These are phyloP conservation scores for Vimba vimba DNA, from an alignment of 2,113 vertebrate species.

Conservation along the genomic window DNA sequence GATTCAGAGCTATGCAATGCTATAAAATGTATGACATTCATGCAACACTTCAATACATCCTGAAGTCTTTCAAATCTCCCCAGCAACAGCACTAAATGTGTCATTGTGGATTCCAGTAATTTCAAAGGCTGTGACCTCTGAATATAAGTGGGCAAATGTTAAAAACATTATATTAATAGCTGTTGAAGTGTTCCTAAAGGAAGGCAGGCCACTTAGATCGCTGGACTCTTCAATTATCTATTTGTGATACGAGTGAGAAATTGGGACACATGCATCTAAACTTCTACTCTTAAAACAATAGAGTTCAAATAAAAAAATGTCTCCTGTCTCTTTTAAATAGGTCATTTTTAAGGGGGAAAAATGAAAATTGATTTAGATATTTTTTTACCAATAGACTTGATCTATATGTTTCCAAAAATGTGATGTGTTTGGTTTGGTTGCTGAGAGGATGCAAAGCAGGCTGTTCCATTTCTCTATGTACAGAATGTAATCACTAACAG, in stretches of 20 bases:
- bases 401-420: conserved; percentile 3
- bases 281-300: neutral
- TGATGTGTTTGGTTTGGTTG: neutral
- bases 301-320: neutral
- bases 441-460: conserved; percentile 13
- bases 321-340: neutral
- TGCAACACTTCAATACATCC: neutral
- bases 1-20: conserved; percentile 14
- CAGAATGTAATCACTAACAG: conserved; percentile 22
- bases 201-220: neutral
- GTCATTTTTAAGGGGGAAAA: neutral
- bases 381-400: neutral
- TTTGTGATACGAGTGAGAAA: neutral
- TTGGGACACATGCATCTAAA: neutral
- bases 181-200: conserved; percentile 16
- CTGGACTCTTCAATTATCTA: neutral
- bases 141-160: conserved; percentile 8
- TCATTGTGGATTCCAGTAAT: conserved; percentile 2
- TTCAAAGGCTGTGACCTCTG: neutral
- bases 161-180: conserved; percentile 34
- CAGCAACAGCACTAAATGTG: neutral
- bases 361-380: neutral
- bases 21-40: neutral
- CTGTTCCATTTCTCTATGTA: conserved; percentile 22
- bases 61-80: conserved; percentile 23